Conservation (phyloP, 2,888 invertebrate species). For the Tenthredo scrophulariae region DNA sequence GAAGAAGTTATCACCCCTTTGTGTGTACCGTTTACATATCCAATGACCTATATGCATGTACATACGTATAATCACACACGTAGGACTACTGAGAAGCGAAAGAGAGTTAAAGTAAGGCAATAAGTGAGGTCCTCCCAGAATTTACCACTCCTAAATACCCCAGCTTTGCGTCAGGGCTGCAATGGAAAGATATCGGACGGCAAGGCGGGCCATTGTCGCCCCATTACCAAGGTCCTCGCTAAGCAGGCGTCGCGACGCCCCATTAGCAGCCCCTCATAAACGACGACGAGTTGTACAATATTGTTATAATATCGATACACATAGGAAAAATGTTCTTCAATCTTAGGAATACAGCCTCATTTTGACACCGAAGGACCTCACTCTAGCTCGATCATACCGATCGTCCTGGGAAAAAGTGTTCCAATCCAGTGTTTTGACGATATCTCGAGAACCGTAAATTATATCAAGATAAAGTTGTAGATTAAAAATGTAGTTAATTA, state of each 20-base stretch:
- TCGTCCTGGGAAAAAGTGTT: background rate
- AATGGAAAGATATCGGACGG: slow-evolving; percentile 28
- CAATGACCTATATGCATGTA: background rate
- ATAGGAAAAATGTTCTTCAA: background rate
- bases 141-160: background rate
- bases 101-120: background rate
- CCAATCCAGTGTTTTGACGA: background rate
- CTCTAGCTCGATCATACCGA: background rate
- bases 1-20: background rate
- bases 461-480: background rate
- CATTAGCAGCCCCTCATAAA: slow-evolving; percentile 5
- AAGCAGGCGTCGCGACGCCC: slow-evolving; percentile 19
- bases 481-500: background rate
- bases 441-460: background rate
- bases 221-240: slow-evolving; percentile 16
- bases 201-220: background rate
- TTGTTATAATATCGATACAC: background rate
- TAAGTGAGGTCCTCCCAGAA: background rate
- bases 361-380: background rate
- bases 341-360: background rate
- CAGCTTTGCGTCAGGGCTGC: background rate
- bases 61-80: background rate
- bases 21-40: background rate
- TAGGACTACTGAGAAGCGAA: background rate
- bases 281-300: background rate